Evolutionary conservation across 2,113 vertebrate species (phyloP), one percentile per base, ranked within the genome.

Genomic region (Tupaia tana): DNA sequence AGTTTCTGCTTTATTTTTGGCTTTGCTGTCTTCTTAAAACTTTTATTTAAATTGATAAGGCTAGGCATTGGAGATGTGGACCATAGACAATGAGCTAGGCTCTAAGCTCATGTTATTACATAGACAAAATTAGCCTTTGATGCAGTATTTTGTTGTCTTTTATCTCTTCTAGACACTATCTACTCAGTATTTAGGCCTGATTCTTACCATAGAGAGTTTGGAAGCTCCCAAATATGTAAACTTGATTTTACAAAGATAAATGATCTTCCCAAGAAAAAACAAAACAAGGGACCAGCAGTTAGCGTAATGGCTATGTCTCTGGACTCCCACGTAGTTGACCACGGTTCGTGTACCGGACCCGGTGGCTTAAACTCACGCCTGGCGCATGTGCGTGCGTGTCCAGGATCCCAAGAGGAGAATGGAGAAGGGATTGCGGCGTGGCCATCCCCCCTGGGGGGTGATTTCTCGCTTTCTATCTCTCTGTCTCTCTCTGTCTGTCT

Each of bases 221-320:
- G 66, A 92, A 56, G 64, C 31, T 92, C 52, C 83, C 64, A 73
- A 20, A 52, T 29, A 52, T 34, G 24, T 73, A 77, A 31, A n/a
- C 34, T 70, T 78, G 71, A 70, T 75, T 95, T 95, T 86, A 92
- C 11, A 79, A 91, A 80, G 70, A 71, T 89, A 63, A 93, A 69
- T 54, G 4, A 31, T 75, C 43, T 95, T 95, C 92, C 43, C 13
- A 27, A 66, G 52, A 27, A 67, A 73, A 88, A 20, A 52, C 58
- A 90, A 31, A 34, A 63, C 19, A n/a, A 81, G 54, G 58, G 29
- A 83, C 43, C 6, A 43, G 43, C 43, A 43, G 43, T 43, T 43
- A 43, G 43, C 43, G 43, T 43, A 43, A 43, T 43, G 43, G 6
- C 43, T 43, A 43, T 43, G 43, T 43, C 6, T 3, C 43, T 43